Conservation (phyloP, 2,113 vertebrate genomes). For the Mobula hypostoma region DNA sequence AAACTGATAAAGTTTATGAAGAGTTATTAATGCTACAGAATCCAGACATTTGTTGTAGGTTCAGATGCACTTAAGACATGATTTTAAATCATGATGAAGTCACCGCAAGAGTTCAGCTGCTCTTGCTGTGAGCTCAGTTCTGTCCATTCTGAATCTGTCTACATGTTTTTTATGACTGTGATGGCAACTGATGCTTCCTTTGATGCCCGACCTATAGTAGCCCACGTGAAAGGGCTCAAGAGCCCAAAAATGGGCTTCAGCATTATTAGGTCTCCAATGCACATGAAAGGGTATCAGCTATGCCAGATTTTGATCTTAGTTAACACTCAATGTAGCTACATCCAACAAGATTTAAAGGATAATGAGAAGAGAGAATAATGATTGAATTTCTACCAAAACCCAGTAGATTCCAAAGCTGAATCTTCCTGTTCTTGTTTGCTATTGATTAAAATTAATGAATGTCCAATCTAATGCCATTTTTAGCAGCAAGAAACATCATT, state of each 20-base stretch:
- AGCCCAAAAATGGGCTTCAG: background rate
- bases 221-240: background rate
- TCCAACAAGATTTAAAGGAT: background rate
- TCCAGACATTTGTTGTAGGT: background rate
- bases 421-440: background rate
- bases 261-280: background rate
- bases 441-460: background rate
- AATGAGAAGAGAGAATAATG: background rate
- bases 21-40: too few species aligned
- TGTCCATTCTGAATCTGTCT: background rate
- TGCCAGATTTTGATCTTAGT: background rate
- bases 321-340: background rate
- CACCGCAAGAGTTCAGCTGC: background rate
- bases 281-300: background rate
- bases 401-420: background rate
- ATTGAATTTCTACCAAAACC: background rate
- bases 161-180: background rate
- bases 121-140: too few species aligned
- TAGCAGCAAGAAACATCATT: background rate
- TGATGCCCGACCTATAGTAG: background rate
- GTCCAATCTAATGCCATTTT: background rate
- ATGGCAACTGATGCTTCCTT: background rate
- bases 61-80: background rate
- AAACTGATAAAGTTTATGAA: too few species aligned
- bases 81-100: background rate